Base-by-base conservation (phyloP, 2,113 vertebrate species). In the Alligator mississippiensis region DNA sequence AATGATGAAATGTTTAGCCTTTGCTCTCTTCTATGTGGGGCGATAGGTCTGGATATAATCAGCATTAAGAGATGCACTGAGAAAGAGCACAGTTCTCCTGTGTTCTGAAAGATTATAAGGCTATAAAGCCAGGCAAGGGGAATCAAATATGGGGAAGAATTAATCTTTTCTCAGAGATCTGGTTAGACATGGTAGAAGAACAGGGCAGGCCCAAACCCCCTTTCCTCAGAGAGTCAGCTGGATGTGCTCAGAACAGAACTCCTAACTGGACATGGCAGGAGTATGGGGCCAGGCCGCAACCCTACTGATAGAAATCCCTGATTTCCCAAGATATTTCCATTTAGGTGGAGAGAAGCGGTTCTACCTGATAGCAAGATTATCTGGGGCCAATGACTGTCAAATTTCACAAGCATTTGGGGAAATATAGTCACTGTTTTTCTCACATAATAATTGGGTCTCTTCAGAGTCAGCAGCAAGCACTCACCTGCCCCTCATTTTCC, bases 401-500 rank as follows among this genome's bases (percentile, higher is more conserved):
- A 47, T 9, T 47, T 47, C 47, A 47, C 47, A 47, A 47, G 47
- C 47, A 47, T 72, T 84, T 63, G 54, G 4, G 3, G 25, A 30
- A n/a, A 30, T 75, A 38, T 15, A 30, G 14, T 34, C 25, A 11
- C 8, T 21, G 7, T 10, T 7, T 84, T 74, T 58, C 68, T 80
- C 59, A 18, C 75, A 61, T 28, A 90, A 75, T 16, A 3, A n/a
- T 47, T 74, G 66, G 62, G 61, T 27, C 70, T 54, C 77, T 18
- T 25, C 54, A 27, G 14, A 59, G 11, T n/a, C 12, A 25, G 76
- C 38, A 57, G 68, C 11, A 58, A 79, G 63, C 24, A 16, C 72
- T 80, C 89, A 90, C 82, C 82, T 85, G 89, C 59, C 76, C 89
- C 62, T 66, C 58, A 85, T 90, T 85, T 90, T 34, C 77, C 4